These are phyloP conservation scores for Antechinus flavipes DNA, from an alignment of 2,113 vertebrate genomes.

Conservation along the genomic window DNA sequence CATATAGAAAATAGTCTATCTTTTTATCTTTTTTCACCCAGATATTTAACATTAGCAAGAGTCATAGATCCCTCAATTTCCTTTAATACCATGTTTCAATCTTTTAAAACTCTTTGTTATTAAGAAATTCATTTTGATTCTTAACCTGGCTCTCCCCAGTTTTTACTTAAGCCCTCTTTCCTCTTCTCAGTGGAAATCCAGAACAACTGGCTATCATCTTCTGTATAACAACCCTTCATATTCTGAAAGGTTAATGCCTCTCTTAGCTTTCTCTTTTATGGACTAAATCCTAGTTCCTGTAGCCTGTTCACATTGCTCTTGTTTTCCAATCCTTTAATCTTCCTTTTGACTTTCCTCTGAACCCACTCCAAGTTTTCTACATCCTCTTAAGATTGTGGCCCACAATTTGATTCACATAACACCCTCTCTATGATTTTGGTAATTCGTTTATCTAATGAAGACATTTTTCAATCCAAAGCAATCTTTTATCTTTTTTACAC, in stretches of 20 bases:
- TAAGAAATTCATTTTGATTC: background rate
- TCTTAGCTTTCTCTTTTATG: conserved; percentile 9
- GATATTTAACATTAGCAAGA: background rate
- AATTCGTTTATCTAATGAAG: background rate
- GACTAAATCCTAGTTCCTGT: background rate
- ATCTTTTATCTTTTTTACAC: background rate
- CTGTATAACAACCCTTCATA: conserved; percentile 6
- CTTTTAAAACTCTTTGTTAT: background rate
- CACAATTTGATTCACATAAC: background rate
- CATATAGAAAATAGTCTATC: background rate
- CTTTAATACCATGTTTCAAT: background rate
- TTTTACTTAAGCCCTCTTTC: background rate
- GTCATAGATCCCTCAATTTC: background rate
- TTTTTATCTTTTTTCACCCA: background rate
- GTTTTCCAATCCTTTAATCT: conserved; percentile 8
- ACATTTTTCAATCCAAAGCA: background rate
- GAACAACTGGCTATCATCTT: background rate
- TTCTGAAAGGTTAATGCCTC: conserved; percentile 6
- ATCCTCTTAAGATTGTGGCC: background rate
- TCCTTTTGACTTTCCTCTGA: background rate
- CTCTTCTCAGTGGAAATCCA: background rate
- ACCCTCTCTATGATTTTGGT: background rate
- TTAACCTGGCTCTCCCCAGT: background rate
- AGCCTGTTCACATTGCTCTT: background rate
- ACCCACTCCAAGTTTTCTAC: background rate